These are phyloP conservation scores for Coilia nasus DNA, from an alignment of 2,797 vertebrate species.

Conservation along the genomic window DNA sequence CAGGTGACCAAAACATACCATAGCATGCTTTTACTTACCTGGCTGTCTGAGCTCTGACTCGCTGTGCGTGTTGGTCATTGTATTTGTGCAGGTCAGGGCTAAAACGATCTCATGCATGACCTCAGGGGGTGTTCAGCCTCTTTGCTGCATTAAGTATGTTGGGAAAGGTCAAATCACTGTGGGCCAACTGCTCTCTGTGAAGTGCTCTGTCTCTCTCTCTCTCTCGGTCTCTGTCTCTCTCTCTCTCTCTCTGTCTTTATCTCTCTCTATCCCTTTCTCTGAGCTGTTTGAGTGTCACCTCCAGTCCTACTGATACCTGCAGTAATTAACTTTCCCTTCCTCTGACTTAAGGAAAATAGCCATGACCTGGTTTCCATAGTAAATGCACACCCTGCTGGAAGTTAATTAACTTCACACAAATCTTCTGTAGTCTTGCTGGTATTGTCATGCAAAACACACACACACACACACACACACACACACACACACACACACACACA, in stretches of 20 bases:
- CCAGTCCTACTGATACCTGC: conserved; percentile 21
- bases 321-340: conserved; percentile 24
- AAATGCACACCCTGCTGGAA: not conserved
- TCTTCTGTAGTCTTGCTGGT: not conserved
- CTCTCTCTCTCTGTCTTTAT: not conserved
- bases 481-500: not conserved
- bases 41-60: not conserved
- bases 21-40: not conserved
- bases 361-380: conserved; percentile 31
- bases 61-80: not conserved
- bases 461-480: not conserved
- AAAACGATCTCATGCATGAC: not conserved
- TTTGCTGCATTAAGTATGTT: not conserved
- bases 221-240: no score
- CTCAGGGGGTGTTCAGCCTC: not conserved
- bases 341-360: conserved; percentile 23
- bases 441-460: not conserved
- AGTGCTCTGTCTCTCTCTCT: not conserved
- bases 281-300: not conserved
- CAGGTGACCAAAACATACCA: not conserved
- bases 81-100: not conserved
- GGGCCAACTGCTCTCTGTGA: not conserved
- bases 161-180: not conserved
- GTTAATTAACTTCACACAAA: conserved; percentile 25
- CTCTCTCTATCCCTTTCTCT: not conserved